Base-by-base conservation (phyloP, 2,888 invertebrate genomes). In the Ichneumoninae sp. region DNA sequence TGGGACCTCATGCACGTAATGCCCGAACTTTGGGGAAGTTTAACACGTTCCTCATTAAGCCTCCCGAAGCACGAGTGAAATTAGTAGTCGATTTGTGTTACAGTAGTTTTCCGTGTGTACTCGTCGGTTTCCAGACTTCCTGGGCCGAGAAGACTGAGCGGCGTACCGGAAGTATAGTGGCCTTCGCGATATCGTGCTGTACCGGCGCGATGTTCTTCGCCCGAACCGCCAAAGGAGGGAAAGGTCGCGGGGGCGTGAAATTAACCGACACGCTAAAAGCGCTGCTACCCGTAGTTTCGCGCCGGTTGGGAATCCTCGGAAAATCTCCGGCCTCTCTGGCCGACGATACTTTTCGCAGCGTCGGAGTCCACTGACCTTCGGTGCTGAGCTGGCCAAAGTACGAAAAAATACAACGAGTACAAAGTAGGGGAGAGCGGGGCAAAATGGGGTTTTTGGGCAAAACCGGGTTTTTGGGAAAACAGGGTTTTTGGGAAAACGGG, bases 221-320 rank as follows among this genome's bases (percentile, higher is more conserved):
- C 30, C 8, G 19, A 44, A 44, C 44, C 44, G 44, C 44, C 13
- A 40, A 30, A n/a, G 5, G 3, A 26, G 54, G 73, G 47, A 70
- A 40, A 81, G 68, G 52, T 33, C 33, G 76, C 65, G 50, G 80
- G 85, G 86, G 87, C 88, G 87, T 90, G 88, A 90, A 90, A 91
- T 91, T 90, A 89, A 87, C 81, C 87, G 87, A 87, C 88, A 87
- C 81, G 86, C 88, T 88, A 85, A 47, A 36, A 13, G 66, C 52
- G 60, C 65, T 30, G 47, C 65, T 60, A 33, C 69, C 44, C 52
- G 33, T 16, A 10, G 47, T 74, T 50, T 65, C 7, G 19, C 50
- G 19, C 44, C 10, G 50, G 47, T 52, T 44, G 40, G 66, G 65
- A 65, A 60, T 57, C 30, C 8, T 13, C 5, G 60, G 22, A 16